Evolutionary conservation across 2,888 invertebrate species (phyloP).

Genomic region (Mactromeris polynyma): DNA sequence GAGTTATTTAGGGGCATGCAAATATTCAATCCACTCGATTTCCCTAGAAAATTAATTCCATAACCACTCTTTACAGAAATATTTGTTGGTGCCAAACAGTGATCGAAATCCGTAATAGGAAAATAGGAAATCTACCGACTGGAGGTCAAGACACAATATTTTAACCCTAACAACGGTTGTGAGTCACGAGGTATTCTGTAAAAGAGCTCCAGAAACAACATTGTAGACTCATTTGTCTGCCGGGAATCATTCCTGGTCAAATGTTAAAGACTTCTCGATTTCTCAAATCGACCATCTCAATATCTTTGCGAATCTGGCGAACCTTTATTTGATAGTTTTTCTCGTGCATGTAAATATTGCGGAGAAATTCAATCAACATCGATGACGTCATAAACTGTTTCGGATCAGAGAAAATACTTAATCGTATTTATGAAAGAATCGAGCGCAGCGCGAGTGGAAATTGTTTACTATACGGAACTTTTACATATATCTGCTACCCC

Average conservation of each 20-base stretch:
- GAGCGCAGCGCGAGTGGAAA: background rate
- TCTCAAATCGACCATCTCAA: slow-evolving; percentile 5
- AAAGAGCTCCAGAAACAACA: slow-evolving; percentile 12
- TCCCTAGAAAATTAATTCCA: too few species aligned
- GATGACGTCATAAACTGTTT: background rate
- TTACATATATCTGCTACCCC: background rate
- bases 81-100: too few species aligned
- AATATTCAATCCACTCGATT: too few species aligned
- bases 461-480: slow-evolving; percentile 5
- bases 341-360: slow-evolving; percentile 28
- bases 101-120: too few species aligned
- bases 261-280: slow-evolving; percentile 19
- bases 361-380: background rate
- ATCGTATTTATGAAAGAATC: slow-evolving; percentile 1
- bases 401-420: background rate
- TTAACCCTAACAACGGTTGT: background rate
- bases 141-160: background rate
- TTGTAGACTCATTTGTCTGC: slow-evolving; percentile 15
- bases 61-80: too few species aligned
- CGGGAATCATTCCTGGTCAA: slow-evolving; percentile 6
- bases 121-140: background rate
- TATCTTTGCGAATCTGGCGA: background rate
- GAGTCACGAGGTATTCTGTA: background rate
- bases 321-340: slow-evolving; percentile 3
- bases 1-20: too few species aligned